Conservation (phyloP, 1,140 invertebrate species). For the Drosophila varians region DNA sequence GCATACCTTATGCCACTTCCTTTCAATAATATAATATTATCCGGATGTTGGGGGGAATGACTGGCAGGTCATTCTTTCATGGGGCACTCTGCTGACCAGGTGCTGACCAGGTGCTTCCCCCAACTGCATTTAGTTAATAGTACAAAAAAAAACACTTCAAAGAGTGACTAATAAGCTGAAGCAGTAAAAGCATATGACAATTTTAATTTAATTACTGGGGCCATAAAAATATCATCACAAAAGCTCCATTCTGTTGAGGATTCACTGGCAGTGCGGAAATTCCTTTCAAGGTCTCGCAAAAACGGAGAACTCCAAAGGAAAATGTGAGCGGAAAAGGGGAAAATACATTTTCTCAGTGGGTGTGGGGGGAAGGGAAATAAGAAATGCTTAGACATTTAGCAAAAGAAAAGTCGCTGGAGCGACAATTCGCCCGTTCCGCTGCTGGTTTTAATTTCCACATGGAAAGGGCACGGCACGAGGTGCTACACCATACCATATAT, state of each 20-base stretch:
- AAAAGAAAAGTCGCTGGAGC: conserved; percentile 21
- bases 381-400: not conserved
- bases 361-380: not conserved
- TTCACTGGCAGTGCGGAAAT: not conserved
- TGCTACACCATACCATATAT: not conserved
- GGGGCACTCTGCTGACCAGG: too few species aligned
- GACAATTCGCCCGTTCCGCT: conserved; percentile 23
- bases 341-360: not conserved
- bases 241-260: not conserved
- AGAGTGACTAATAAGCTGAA: not conserved
- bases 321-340: not conserved
- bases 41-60: conserved; percentile 29
- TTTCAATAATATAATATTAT: too few species aligned
- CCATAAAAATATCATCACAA: not conserved
- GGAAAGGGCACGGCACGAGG: not conserved
- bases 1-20: conserved; percentile 12
- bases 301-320: not conserved
- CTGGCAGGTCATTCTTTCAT: conserved; percentile 4
- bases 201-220: not conserved
- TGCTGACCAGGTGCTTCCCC: too few species aligned
- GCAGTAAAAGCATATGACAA: not conserved
- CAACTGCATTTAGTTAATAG: too few species aligned
- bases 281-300: not conserved
- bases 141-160: not conserved
- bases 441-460: conserved; percentile 5